Percentiles rank a stretch among this genome's conserved stretches.
Conservation (phyloP, 30 jellyfish, hydroid and myxozoan genomes). For the Cassiopea xamachana region DNA sequence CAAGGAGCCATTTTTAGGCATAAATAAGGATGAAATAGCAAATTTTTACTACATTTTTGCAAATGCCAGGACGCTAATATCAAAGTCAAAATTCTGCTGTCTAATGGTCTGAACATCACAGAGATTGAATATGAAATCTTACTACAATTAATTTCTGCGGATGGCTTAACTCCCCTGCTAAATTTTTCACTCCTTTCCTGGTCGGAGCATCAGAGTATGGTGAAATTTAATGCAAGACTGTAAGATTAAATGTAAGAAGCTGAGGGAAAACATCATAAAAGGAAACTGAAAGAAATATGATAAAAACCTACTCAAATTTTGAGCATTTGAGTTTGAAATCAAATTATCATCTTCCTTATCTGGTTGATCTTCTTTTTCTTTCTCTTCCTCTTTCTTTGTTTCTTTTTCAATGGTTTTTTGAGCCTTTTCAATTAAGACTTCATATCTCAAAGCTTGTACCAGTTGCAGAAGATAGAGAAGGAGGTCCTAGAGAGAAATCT, state of each 20-base stretch:
- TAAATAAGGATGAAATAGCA: not conserved
- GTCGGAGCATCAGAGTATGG: too few species aligned
- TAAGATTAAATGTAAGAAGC: too few species aligned
- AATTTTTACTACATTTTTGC: too few species aligned
- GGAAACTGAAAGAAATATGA: not conserved
- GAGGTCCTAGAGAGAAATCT: slow-evolving; percentile 70
- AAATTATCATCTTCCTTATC: slow-evolving; percentile 8
- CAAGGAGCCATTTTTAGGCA: not conserved
- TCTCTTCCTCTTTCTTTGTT: slow-evolving; percentile 28
- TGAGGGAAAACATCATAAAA: too few species aligned
- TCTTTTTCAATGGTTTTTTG: slow-evolving; percentile 15
- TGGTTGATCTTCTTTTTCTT: slow-evolving; percentile 12
- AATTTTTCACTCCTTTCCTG: too few species aligned
- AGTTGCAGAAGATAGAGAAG: slow-evolving; percentile 90
- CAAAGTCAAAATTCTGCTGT: too few species aligned
- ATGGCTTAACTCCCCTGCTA: too few species aligned
- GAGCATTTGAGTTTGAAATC: slow-evolving; percentile 14
- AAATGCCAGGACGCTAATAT: too few species aligned
- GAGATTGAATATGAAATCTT: too few species aligned
- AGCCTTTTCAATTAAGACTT: slow-evolving; percentile 17
- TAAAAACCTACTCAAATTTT: slow-evolving; percentile 15
- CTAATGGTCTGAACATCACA: too few species aligned
- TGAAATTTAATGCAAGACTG: too few species aligned
- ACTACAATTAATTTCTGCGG: too few species aligned
- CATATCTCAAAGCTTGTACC: slow-evolving; percentile 97